Evolutionary conservation across 2,888 invertebrate species (phyloP), one percentile per base, ranked within the genome.

Genomic region (Microctonus brassicae): DNA sequence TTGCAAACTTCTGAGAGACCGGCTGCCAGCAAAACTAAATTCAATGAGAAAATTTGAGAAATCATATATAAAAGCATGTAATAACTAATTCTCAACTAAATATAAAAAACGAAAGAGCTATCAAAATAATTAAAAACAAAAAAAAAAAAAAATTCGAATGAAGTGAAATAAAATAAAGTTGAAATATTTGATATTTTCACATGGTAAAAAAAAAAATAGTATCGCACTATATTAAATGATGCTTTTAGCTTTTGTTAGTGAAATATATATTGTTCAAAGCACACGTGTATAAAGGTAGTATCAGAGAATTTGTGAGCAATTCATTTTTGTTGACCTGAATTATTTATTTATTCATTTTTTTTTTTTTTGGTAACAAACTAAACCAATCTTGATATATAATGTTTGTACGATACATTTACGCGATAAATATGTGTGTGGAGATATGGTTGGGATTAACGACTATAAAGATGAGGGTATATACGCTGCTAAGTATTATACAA

Each of bases 1-100:
- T 73, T 68, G 73, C 73, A 68, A 73, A 73, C 64, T 73, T 73
- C 73, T 68, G 58, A 62, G 60, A 63, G 33, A 60, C 55, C 36
- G 70, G 52, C 60, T 20, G 36, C 24, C 55, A 24, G 63, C 17
- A 26, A 63, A 20, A 36, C 34, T 20, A 62, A 42, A 36, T 13
- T 17, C 47, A 57, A n/a, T 20, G 29, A 20, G 20, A 3, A 29
- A 29, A 29, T 7, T 3, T 7, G 39, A 62, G 17, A 36, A 42
- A n/a, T 2, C 47, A 42, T 53, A 68, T 70, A 61, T 64, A 52
- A 39, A 64, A 3, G 7, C 29, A 29, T 7, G 9, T 47, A 47
- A 47, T 47, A 20, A 17, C 6, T 47, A 17, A 47, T 47, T 47
- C 17, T 17, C 4, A 47, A 47, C 17, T 17, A 20, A 47, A 47